Evolutionary conservation across 2,888 invertebrate genomes (phyloP).

Genomic region (Athalia rosae): DNA sequence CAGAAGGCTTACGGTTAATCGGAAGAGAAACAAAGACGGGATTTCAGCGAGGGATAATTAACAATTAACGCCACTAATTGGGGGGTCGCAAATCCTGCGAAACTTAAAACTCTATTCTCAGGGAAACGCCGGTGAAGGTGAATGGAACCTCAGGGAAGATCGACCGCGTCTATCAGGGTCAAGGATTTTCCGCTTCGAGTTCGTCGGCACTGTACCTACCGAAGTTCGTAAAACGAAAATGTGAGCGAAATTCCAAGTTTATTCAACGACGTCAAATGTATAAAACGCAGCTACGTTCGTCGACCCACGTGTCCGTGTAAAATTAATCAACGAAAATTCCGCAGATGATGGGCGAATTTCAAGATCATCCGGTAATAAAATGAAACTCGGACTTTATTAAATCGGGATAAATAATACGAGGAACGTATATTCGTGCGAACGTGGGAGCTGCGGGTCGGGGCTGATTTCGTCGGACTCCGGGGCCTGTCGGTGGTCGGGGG

Average conservation of each 20-base stretch:
- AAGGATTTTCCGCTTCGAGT: slow-evolving; percentile 22
- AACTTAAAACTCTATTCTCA: slow-evolving; percentile 20
- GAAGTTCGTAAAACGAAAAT: not conserved
- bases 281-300: no score
- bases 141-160: slow-evolving; percentile 14
- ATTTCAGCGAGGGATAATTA: slow-evolving; percentile 39
- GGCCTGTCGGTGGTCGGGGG: slow-evolving; percentile 46
- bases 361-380: not conserved
- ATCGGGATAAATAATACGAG: slow-evolving; percentile 54
- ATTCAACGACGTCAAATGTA: no score
- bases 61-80: slow-evolving; percentile 41
- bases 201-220: not conserved
- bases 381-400: slow-evolving; percentile 53
- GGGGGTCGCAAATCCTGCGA: slow-evolving; percentile 23
- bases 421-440: not conserved
- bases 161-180: slow-evolving; percentile 5
- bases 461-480: not conserved
- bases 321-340: not conserved
- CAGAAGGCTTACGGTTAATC: slow-evolving; percentile 10
- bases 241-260: not conserved
- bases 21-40: slow-evolving; percentile 36
- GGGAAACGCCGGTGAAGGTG: not conserved
- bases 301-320: no score
- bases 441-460: slow-evolving; percentile 13
- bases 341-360: not conserved